Evolutionary conservation across 2,888 invertebrate genomes (phyloP), one percentile per base, ranked within the genome.

Genomic region (Trilocha varians): DNA sequence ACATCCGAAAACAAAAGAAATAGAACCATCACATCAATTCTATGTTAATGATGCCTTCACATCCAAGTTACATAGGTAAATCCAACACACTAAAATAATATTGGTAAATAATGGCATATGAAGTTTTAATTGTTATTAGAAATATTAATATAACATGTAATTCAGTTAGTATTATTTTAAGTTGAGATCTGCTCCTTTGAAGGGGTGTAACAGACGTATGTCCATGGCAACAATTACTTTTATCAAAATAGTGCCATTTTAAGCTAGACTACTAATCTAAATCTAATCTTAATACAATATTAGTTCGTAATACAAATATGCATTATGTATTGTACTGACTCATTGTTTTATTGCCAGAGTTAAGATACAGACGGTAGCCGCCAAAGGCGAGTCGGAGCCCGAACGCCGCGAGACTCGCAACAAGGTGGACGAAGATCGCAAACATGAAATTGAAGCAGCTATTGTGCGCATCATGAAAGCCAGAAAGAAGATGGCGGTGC

Each of bases 401-500:
- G 99, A 99, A 78, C 90, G 99, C 53, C 92, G 95, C 70, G 99
- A 99, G 85, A 99, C 99, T 0, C 91, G 98, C 58, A 97, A 93
- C 72, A 99, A 98, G 84, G 97, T 98, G 38, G 99, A 99, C 72
- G 99, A 99, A 78, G 99, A 99, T 83, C 91, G 99, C 57, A 99
- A 99, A 78, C 98, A 99, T 79, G 99, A 99, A 88, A 99, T 99
- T 58, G 99, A 99, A 87, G 99, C 99, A 39, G 99, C 99, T 50
- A 98, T 99, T 70, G 99, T 99, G 50, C 91, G 98, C 70, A 98
- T 99, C 71, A 99, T 99, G 99, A 99, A 99, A 85, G 95, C 97
- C 38, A 89, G 99, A 54, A 98, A 98, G 88, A 92, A 93, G 65
- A 93, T 99, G 91, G 90, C 94, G 76, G 93, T 93, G 77, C 69